Conservation (phyloP, 2,888 invertebrate species). For the Clostera curtula region DNA sequence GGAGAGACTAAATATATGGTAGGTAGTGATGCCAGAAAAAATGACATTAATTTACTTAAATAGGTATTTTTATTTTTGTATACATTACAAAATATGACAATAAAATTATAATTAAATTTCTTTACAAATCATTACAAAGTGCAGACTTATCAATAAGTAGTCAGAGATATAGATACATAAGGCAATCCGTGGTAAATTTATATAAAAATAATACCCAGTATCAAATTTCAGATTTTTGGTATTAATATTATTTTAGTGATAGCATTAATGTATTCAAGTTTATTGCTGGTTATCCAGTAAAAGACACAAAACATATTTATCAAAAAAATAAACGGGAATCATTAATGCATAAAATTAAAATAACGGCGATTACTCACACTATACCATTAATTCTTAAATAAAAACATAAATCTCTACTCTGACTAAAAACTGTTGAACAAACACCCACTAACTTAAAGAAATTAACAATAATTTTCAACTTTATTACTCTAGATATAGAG, state of each 20-base stretch:
- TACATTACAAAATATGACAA: too few relatives aligned
- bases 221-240: too few relatives aligned
- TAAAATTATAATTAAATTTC: too few relatives aligned
- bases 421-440: slow-evolving; percentile 63
- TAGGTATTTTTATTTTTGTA: too few relatives aligned
- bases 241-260: slow-evolving; percentile 22
- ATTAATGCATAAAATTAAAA: slow-evolving; percentile 64
- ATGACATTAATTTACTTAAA: too few relatives aligned
- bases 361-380: slow-evolving; percentile 66
- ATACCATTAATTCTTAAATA: slow-evolving; percentile 66
- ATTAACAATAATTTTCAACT: slow-evolving; percentile 37
- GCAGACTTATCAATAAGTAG: too few relatives aligned
- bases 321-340: slow-evolving; percentile 42
- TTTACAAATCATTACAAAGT: too few relatives aligned
- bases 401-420: slow-evolving; percentile 69
- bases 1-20: too few relatives aligned
- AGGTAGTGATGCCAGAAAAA: too few relatives aligned
- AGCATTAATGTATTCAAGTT: slow-evolving; percentile 26
- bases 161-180: too few relatives aligned
- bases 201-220: too few relatives aligned
- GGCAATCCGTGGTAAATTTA: too few relatives aligned
- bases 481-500: slow-evolving; percentile 22
- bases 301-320: slow-evolving; percentile 22
- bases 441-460: slow-evolving; percentile 55
- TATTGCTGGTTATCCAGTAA: slow-evolving; percentile 22